Evolutionary conservation across 2,888 invertebrate genomes (phyloP), one percentile per base, ranked within the genome.

Genomic region (Diloba caeruleocephala): DNA sequence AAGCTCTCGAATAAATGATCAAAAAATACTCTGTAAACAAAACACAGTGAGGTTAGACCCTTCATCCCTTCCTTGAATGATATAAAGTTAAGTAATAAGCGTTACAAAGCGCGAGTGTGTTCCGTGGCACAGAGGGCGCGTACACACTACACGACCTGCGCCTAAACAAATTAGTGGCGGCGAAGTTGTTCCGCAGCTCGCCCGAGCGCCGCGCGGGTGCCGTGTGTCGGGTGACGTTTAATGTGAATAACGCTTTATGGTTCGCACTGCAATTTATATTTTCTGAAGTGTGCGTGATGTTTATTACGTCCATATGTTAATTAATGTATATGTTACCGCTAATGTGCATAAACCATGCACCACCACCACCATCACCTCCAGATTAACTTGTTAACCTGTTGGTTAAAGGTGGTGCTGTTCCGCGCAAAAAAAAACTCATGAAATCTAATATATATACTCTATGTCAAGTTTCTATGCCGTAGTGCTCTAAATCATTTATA

Each of bases 121-220:
- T 41, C 41, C 14, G 44, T 15, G 39, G 19, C 31, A 9, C 17
- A 17, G 42, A 31, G 37, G 23, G 36, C 19, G 29, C 26, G 17
- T n/a, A 49, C 61, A 55, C 57, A 23, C 26, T 43, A 50, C 43
- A 48, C 49, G 41, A 49, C 38, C 55, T 19, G 55, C 45, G 46
- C 32, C 58, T 58, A 45, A 67, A 67, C 77, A 67, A 65, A 65
- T 76, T 68, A 63, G 60, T 61, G 57, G 60, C 45, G 60, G 58
- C 31, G 45, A 26, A 53, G 57, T 58, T 44, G 21, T 36, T 31
- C 53, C 37, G 36, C 12, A 13, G 9, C 3, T 3, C 33, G 7
- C 39, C 31, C 23, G n/a, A 21, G 8, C 32, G 34, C 31, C 14
- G 23, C 23, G 1, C 8, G 13, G 10, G 23, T 12, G 36, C 15